phyloP scores from a whole-genome alignment of 2,113 vertebrate species.

The Hippocampus mohnikei region DNA sequence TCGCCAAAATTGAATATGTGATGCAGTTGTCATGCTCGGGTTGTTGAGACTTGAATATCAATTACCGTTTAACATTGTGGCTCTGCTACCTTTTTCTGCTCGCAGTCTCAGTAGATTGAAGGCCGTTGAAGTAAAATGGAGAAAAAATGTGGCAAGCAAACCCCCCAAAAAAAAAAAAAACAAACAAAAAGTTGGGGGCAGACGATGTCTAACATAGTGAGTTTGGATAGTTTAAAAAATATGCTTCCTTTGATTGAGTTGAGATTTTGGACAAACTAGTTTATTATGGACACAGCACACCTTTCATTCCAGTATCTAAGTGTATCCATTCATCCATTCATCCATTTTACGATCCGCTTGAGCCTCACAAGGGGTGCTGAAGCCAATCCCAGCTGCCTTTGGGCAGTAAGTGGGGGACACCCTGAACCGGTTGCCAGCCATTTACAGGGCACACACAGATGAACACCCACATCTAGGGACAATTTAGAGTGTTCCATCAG shows the following conservation, averaged over 20 bases:
- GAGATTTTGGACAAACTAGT: not conserved
- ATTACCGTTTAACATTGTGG: conserved; percentile 11
- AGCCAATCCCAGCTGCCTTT: too few relatives aligned
- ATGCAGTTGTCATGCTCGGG: conserved; percentile 8
- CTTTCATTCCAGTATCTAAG: not conserved
- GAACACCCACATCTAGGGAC: too few relatives aligned
- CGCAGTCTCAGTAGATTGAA: conserved; percentile 13
- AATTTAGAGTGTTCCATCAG: too few relatives aligned
- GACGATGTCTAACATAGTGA: not conserved
- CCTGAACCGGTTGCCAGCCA: too few relatives aligned
- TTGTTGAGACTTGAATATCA: conserved; percentile 23
- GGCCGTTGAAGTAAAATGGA: conserved; percentile 3
- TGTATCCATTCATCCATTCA: too few relatives aligned
- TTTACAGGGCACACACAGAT: too few relatives aligned
- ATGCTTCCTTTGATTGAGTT: not conserved
- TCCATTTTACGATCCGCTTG: too few relatives aligned
- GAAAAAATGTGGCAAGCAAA: not conserved
- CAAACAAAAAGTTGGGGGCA: not conserved
- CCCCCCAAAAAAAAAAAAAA: not conserved
- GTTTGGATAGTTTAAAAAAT: not conserved
- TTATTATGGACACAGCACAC: not conserved
- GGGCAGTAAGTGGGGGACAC: too few relatives aligned
- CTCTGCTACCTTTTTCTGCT: not conserved
- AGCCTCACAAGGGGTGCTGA: too few relatives aligned
- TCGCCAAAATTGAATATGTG: conserved; percentile 11